phyloP scores from a whole-genome alignment of 2,797 vertebrate species.

The Schizothorax lantsangensis region DNA sequence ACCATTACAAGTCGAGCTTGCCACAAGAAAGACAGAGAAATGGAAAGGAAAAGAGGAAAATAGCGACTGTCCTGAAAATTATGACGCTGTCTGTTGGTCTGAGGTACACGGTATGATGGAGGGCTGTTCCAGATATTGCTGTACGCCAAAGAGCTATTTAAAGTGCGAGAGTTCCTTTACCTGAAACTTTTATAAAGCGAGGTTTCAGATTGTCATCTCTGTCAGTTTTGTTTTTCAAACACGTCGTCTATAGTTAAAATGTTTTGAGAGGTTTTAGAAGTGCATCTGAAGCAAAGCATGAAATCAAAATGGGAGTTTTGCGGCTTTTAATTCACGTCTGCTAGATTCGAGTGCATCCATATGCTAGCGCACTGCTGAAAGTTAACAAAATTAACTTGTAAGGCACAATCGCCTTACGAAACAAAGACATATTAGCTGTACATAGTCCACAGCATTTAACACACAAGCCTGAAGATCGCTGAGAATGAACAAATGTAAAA shows the following conservation, averaged over 20 bases:
- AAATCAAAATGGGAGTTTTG: constrained; percentile 21
- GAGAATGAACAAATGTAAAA: too few species aligned
- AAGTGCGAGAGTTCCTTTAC: constrained; percentile 51
- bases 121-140: constrained; percentile 49
- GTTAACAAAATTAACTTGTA: background rate
- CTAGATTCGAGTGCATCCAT: background rate
- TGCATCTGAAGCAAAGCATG: constrained; percentile 28
- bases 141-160: constrained; percentile 48
- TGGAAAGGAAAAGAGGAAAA: constrained; percentile 54
- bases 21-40: constrained; percentile 58
- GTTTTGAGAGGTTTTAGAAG: constrained; percentile 27
- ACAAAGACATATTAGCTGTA: background rate
- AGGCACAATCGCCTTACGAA: background rate
- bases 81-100: constrained; percentile 55
- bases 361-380: background rate
- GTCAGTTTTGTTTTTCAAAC: constrained; percentile 52
- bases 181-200: constrained; percentile 61
- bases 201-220: constrained; percentile 57
- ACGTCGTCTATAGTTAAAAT: constrained; percentile 41
- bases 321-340: constrained; percentile 1
- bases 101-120: constrained; percentile 55
- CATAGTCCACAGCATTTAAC: too few species aligned
- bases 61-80: constrained; percentile 56
- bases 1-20: constrained; percentile 62
- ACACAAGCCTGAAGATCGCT: background rate